A percentile compares a stretch with the other conserved stretches of the same genome.
Conservation (phyloP, 2,113 vertebrate species). For the Hyla sarda region DNA sequence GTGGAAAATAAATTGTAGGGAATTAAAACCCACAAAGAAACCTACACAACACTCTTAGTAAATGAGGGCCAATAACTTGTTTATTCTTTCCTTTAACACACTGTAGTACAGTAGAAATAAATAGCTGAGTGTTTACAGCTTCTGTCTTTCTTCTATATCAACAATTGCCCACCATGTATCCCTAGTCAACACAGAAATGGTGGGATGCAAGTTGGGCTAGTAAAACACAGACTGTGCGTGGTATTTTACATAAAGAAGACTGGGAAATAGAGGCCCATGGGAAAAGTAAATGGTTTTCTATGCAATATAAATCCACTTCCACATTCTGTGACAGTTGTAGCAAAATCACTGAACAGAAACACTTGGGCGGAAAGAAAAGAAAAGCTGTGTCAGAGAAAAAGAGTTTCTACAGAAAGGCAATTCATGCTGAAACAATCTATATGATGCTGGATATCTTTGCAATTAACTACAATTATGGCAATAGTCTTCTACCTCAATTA, state of each 20-base stretch:
- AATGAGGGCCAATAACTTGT: too few species aligned
- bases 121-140: too few species aligned
- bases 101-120: too few species aligned
- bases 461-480: slow-evolving; percentile 56
- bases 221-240: slow-evolving; percentile 20
- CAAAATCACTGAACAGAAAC: slow-evolving; percentile 44
- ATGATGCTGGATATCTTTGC: slow-evolving; percentile 49
- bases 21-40: too few species aligned
- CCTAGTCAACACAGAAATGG: slow-evolving; percentile 4
- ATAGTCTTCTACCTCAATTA: slow-evolving; percentile 53
- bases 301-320: slow-evolving; percentile 32
- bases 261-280: slow-evolving; percentile 12
- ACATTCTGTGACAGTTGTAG: slow-evolving; percentile 31
- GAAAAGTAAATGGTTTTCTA: slow-evolving; percentile 39
- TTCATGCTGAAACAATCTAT: slow-evolving; percentile 56
- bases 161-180: slow-evolving; percentile 4
- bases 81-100: too few species aligned
- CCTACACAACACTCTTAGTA: too few species aligned
- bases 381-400: slow-evolving; percentile 51
- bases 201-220: not conserved
- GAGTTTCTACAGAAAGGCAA: slow-evolving; percentile 47
- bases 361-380: slow-evolving; percentile 41
- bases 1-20: too few species aligned
- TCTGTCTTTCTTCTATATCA: slow-evolving; percentile 19
- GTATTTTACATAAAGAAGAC: slow-evolving; percentile 20